A percentile compares a stretch with the other conserved stretches of the same genome.
Conservation (phyloP, 64 coral and sea anemone species). For the Astreopora myriophthalma region DNA sequence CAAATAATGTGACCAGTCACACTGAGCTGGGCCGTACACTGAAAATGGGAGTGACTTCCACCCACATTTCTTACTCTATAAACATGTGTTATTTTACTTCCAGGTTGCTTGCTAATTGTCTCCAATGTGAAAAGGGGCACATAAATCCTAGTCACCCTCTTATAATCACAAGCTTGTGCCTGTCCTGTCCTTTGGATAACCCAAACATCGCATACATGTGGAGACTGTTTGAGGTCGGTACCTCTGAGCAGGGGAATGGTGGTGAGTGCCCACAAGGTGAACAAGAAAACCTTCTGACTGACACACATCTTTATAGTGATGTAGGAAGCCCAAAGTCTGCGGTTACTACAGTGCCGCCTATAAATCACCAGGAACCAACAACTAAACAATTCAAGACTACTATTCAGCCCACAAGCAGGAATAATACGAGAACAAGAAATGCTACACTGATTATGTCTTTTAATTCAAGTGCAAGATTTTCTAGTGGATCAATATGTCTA, state of each 20-base stretch:
- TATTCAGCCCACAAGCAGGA: no score
- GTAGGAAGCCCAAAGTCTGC: background rate
- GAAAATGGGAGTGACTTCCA: no score
- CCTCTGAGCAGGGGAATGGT: background rate
- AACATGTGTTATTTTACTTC: background rate
- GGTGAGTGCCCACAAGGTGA: background rate
- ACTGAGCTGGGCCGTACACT: no score
- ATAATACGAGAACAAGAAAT: no score
- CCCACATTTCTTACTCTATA: no score
- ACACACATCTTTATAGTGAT: no score
- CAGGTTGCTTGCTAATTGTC: slow-evolving; percentile 52
- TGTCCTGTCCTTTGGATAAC: slow-evolving; percentile 16
- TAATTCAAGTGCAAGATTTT: background rate
- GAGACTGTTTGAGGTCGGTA: background rate
- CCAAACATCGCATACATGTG: slow-evolving; percentile 30
- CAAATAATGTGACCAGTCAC: no score
- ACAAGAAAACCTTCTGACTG: no score
- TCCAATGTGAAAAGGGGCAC: slow-evolving; percentile 33
- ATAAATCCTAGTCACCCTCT: slow-evolving; percentile 46
- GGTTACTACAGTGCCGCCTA: no score
- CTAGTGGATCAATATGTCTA: background rate
- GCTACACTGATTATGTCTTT: background rate
- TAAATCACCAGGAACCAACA: no score
- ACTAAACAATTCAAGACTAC: background rate
- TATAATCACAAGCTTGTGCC: slow-evolving; percentile 14